phyloP scores from a whole-genome alignment of 1,140 invertebrate genomes.

The Ephestia elutella region DNA sequence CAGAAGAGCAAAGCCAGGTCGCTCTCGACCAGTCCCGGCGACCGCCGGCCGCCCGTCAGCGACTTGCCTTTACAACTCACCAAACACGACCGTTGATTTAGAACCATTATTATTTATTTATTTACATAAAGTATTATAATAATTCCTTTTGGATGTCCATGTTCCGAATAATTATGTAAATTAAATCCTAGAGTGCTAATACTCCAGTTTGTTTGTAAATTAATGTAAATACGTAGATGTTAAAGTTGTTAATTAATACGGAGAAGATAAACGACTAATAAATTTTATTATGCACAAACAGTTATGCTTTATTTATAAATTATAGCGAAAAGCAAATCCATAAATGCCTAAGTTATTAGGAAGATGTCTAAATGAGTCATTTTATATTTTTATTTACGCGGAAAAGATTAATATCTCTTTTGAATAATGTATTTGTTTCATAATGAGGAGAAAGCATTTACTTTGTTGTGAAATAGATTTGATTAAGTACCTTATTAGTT shows the following conservation, averaged over 20 bases:
- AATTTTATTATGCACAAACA: conserved; percentile 54
- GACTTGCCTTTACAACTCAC: conserved; percentile 69
- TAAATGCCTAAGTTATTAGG: background rate
- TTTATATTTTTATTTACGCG: background rate
- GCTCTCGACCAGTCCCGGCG: conserved; percentile 49
- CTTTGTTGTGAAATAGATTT: background rate
- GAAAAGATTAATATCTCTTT: background rate
- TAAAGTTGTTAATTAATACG: conserved; percentile 45
- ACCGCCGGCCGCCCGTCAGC: conserved; percentile 42
- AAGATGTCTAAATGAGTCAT: background rate
- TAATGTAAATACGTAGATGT: conserved; percentile 63
- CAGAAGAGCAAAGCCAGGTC: conserved; percentile 46
- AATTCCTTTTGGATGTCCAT: conserved; percentile 46
- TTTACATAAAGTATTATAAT: conserved; percentile 41
- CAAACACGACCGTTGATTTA: conserved; percentile 69
- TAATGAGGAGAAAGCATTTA: background rate
- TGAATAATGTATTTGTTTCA: background rate
- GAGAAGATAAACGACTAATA: conserved; percentile 40
- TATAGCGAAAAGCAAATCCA: conserved; percentile 1
- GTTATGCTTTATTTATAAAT: conserved; percentile 30
- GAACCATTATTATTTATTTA: conserved; percentile 43
- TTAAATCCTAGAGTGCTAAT: conserved; percentile 51
- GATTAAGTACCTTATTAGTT: conserved; percentile 3
- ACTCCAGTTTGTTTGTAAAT: conserved; percentile 59
- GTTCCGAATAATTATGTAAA: conserved; percentile 61